Percentiles rank a stretch among this genome's conserved stretches.
Conservation (phyloP, 92 coral and sea anemone genomes). For the Heteractis magnifica region DNA sequence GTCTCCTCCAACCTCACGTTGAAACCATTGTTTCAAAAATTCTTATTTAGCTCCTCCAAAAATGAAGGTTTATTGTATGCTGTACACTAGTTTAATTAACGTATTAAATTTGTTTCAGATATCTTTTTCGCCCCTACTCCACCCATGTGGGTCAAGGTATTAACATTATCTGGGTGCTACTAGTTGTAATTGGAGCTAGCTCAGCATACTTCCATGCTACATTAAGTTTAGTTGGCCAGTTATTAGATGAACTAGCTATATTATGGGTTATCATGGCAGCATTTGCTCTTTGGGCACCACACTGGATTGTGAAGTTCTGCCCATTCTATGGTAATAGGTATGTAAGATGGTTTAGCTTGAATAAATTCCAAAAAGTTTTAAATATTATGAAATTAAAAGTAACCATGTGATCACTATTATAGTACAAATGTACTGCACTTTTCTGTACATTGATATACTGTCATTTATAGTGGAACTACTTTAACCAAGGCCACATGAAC, state of each 20-base stretch:
- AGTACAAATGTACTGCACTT: too few species aligned
- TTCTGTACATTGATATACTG: too few species aligned
- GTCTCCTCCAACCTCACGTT: too few species aligned
- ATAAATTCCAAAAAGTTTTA: not conserved
- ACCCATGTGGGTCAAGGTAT: slow-evolving; percentile 76
- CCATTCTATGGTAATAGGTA: slow-evolving; percentile 70
- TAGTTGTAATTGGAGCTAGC: slow-evolving; percentile 81
- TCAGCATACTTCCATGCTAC: slow-evolving; percentile 98
- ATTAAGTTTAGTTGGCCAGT: slow-evolving; percentile 91
- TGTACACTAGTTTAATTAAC: too few species aligned
- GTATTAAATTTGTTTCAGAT: slow-evolving; percentile 35
- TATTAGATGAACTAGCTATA: slow-evolving; percentile 91
- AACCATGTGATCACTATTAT: too few species aligned
- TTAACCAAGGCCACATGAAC: too few species aligned
- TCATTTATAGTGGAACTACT: too few species aligned
- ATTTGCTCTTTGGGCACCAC: slow-evolving; percentile 92
- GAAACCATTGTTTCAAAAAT: too few species aligned
- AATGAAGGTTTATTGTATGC: too few species aligned
- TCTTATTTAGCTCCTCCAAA: too few species aligned
- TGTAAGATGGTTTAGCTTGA: not conserved
- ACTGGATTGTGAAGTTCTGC: slow-evolving; percentile 66
- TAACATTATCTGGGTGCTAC: slow-evolving; percentile 68
- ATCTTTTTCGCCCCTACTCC: slow-evolving; percentile 88
- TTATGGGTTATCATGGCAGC: slow-evolving; percentile 91
- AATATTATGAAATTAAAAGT: too few species aligned